A percentile compares a stretch with the other conserved stretches of the same genome.
Conservation (phyloP, 1,140 invertebrate genomes). For the Trachelipus rathkii region DNA sequence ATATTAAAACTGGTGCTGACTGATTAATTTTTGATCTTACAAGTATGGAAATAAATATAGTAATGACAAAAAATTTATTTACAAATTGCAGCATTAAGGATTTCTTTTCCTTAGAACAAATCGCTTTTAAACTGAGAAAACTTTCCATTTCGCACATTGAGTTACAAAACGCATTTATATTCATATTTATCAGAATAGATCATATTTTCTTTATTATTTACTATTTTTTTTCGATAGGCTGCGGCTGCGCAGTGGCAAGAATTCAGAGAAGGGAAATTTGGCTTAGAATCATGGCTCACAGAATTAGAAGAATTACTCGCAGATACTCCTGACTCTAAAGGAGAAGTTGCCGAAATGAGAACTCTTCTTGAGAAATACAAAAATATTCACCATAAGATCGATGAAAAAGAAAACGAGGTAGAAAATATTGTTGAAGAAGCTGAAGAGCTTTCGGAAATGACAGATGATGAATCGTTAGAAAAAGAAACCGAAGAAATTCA, state of each 20-base stretch:
- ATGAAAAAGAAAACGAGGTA: conserved; percentile 66
- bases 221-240: conserved; percentile 21
- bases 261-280: conserved; percentile 60
- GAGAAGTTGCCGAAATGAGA: conserved; percentile 85
- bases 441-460: conserved; percentile 64
- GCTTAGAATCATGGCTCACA: conserved; percentile 48
- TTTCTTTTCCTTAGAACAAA: too few relatives aligned
- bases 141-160: too few relatives aligned
- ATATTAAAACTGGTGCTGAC: too few relatives aligned
- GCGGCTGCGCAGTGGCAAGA: conserved; percentile 57
- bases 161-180: too few relatives aligned
- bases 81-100: too few relatives aligned
- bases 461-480: conserved; percentile 60
- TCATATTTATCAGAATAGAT: too few relatives aligned
- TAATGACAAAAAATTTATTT: too few relatives aligned
- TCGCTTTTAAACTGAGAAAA: too few relatives aligned
- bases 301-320: conserved; percentile 54
- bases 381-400: conserved; percentile 69
- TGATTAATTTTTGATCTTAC: too few relatives aligned
- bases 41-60: too few relatives aligned
- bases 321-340: conserved; percentile 64
- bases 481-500: conserved; percentile 63
- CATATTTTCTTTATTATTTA: not conserved
- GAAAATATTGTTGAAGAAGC: conserved; percentile 67
- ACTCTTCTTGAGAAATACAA: conserved; percentile 78